Evolutionary conservation across 2,113 vertebrate genomes (phyloP).

Genomic region (Poicephalus meyeri): DNA sequence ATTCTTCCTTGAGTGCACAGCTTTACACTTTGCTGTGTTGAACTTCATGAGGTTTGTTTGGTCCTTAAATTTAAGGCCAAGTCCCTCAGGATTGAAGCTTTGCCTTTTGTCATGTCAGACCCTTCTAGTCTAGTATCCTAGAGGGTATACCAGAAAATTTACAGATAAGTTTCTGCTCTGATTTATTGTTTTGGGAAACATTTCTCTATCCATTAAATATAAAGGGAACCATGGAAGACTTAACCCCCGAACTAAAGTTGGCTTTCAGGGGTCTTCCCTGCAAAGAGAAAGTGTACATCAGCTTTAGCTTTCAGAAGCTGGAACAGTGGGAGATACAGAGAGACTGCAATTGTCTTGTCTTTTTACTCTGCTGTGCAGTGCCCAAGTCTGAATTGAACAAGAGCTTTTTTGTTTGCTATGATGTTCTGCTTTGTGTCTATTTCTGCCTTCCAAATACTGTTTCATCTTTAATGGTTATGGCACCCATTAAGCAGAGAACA

Average conservation of each 20-base stretch:
- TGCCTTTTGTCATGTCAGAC: neutral
- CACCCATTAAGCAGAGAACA: neutral
- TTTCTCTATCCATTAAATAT: neutral
- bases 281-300: neutral
- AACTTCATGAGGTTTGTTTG: neutral
- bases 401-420: neutral
- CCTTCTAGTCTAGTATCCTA: neutral
- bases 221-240: neutral
- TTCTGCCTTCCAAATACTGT: neutral
- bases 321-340: neutral
- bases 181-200: neutral
- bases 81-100: neutral
- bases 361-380: neutral
- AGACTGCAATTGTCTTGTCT: neutral
- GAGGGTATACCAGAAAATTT: neutral
- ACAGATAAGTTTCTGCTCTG: neutral
- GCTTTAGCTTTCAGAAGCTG: neutral
- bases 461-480: conserved; percentile 46
- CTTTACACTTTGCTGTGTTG: neutral
- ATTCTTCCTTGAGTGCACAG: neutral
- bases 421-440: conserved; percentile 2
- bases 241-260: neutral
- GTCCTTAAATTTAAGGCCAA: neutral
- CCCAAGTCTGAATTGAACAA: neutral
- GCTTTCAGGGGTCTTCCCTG: neutral